A percentile compares a stretch with the other conserved stretches of the same genome.
Conservation (phyloP, 2,888 invertebrate genomes). For the Synanthedon myopaeformis region DNA sequence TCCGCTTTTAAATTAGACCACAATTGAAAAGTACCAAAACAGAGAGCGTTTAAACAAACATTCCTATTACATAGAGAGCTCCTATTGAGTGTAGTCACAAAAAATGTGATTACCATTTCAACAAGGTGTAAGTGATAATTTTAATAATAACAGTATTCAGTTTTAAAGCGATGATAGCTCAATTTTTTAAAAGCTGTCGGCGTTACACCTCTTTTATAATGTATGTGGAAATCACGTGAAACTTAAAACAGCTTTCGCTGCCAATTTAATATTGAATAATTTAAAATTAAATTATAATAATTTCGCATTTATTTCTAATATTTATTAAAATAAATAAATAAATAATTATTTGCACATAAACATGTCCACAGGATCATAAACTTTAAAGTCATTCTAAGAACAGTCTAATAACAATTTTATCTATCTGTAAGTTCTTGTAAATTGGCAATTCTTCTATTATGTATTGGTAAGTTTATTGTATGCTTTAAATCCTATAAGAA, state of each 20-base stretch:
- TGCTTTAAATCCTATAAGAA: too few species aligned
- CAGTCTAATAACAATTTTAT: too few species aligned
- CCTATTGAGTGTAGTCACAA: slow-evolving; percentile 16
- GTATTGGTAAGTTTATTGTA: too few species aligned
- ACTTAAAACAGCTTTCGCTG: neutral
- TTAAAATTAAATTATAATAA: neutral
- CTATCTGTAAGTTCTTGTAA: too few species aligned
- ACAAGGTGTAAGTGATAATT: slow-evolving; percentile 36
- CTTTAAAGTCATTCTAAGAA: too few species aligned
- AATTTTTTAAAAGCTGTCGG: slow-evolving; percentile 1
- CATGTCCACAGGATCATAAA: too few species aligned
- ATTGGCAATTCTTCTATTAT: too few species aligned
- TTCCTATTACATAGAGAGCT: slow-evolving; percentile 29
- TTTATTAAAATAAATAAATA: too few species aligned
- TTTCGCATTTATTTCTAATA: too few species aligned
- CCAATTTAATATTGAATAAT: neutral
- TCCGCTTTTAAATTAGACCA: slow-evolving; percentile 14
- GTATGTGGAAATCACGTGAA: slow-evolving; percentile 2
- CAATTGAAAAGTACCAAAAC: slow-evolving; percentile 15
- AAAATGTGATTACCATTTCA: slow-evolving; percentile 39
- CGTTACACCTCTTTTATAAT: neutral
- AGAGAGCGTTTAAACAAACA: slow-evolving; percentile 65
- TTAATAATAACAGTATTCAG: slow-evolving; percentile 39
- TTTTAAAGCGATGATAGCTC: slow-evolving; percentile 24
- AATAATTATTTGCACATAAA: too few species aligned